A percentile compares a stretch with the other conserved stretches of the same genome.
Evolutionary conservation across 2,888 invertebrate genomes (phyloP).

Genomic region (Cryptophagus acutangulus): DNA sequence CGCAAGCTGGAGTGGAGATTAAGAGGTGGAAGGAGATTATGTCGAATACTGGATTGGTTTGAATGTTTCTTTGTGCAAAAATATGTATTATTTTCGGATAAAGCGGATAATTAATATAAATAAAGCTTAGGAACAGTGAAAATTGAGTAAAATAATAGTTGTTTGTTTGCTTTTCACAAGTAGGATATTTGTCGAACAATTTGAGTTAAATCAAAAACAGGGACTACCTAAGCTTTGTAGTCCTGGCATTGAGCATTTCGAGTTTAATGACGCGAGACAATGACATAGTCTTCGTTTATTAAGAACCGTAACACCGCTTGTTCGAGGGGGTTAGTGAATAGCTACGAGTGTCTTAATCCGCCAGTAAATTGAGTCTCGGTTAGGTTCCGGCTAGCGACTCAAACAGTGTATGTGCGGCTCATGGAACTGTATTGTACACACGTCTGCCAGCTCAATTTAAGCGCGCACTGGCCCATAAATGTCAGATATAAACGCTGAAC

Average conservation of each 20-base stretch:
- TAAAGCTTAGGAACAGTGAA: too few relatives aligned
- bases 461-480: constrained; percentile 42
- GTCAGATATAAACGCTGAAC: constrained; percentile 41
- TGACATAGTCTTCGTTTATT: constrained; percentile 51
- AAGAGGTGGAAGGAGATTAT: too few relatives aligned
- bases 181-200: constrained; percentile 43
- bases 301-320: constrained; percentile 50
- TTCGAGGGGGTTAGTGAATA: constrained; percentile 49
- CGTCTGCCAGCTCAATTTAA: constrained; percentile 40
- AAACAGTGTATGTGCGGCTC: constrained; percentile 34
- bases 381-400: constrained; percentile 45
- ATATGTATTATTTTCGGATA: too few relatives aligned
- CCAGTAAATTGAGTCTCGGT: constrained; percentile 49
- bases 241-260: constrained; percentile 42
- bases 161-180: constrained; percentile 31
- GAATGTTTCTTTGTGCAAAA: too few relatives aligned
- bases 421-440: constrained; percentile 35
- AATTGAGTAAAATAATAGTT: too few relatives aligned
- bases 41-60: too few relatives aligned
- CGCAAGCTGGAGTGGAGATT: too few relatives aligned
- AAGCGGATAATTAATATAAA: too few relatives aligned
- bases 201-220: constrained; percentile 45
- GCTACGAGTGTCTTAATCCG: constrained; percentile 50
- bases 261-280: constrained; percentile 50
- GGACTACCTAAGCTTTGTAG: constrained; percentile 45